Evolutionary conservation across 2,113 vertebrate genomes (phyloP).

Genomic region (Oreocharis arfaki): DNA sequence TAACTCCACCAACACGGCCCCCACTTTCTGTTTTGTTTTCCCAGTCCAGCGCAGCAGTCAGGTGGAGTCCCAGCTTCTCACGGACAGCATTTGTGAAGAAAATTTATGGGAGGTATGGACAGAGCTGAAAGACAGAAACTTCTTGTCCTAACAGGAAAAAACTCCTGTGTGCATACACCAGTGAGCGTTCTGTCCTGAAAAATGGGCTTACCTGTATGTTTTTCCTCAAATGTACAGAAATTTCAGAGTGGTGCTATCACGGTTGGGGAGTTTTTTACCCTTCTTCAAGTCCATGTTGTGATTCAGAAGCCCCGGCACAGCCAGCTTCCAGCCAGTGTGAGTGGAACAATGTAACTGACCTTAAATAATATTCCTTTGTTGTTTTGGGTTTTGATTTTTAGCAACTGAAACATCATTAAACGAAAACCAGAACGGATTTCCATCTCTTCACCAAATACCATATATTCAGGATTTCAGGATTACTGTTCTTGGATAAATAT

Average conservation of each 20-base stretch:
- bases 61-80: constrained; percentile 82
- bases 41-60: constrained; percentile 81
- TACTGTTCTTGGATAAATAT: not conserved
- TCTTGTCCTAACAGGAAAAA: not conserved
- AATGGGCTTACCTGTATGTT: not conserved
- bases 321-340: constrained; percentile 80
- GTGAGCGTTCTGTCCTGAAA: not conserved
- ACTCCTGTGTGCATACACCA: not conserved
- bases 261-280: constrained; percentile 85
- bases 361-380: not conserved
- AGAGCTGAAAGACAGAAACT: not conserved
- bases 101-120: constrained; percentile 78
- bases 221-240: constrained; percentile 75
- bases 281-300: constrained; percentile 84
- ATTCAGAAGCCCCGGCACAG: constrained; percentile 90
- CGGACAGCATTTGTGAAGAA: constrained; percentile 68
- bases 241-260: constrained; percentile 83
- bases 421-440: not conserved
- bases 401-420: not conserved
- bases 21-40: not conserved
- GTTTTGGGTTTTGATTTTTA: not conserved
- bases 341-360: not conserved
- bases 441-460: not conserved
- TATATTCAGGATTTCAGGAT: not conserved
- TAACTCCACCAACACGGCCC: not conserved